Evolutionary conservation across 2,888 invertebrate species (phyloP).

Genomic region (Pegoplata infirma): DNA sequence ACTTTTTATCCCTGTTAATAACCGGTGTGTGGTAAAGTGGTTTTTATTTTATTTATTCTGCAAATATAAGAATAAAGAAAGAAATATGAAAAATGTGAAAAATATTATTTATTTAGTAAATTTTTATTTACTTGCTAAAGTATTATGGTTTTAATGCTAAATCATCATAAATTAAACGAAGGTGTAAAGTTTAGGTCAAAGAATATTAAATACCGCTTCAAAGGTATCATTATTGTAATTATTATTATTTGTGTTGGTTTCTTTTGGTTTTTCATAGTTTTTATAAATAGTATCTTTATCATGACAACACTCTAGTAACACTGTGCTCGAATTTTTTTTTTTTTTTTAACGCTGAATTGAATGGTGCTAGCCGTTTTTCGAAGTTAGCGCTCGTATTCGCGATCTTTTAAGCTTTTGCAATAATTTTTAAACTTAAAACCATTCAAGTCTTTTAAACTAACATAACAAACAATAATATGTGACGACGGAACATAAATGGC

Average conservation of each 20-base stretch:
- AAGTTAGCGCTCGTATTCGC: too few relatives aligned
- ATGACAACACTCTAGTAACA: too few relatives aligned
- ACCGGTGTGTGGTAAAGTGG: neutral
- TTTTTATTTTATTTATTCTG: conserved; percentile 7
- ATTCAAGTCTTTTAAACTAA: too few relatives aligned
- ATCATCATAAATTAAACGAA: conserved; percentile 56
- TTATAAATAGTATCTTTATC: too few relatives aligned
- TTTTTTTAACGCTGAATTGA: too few relatives aligned
- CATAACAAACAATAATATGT: too few relatives aligned
- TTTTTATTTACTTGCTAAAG: conserved; percentile 2
- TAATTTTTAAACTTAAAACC: too few relatives aligned
- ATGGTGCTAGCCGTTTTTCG: too few relatives aligned
- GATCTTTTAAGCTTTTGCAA: too few relatives aligned
- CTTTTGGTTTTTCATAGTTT: neutral
- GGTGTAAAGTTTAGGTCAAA: conserved; percentile 6
- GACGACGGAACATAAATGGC: too few relatives aligned
- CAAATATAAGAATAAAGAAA: conserved; percentile 12
- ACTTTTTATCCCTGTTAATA: neutral
- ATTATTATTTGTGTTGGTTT: neutral
- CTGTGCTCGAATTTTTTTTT: too few relatives aligned
- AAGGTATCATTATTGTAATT: neutral
- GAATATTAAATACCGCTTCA: neutral
- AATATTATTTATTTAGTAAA: neutral
- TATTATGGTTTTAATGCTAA: conserved; percentile 15
- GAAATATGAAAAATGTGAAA: conserved; percentile 13